Percentiles rank a stretch among this genome's conserved stretches.
Conservation (phyloP, 2,797 vertebrate genomes). For the Girardinus metallicus region DNA sequence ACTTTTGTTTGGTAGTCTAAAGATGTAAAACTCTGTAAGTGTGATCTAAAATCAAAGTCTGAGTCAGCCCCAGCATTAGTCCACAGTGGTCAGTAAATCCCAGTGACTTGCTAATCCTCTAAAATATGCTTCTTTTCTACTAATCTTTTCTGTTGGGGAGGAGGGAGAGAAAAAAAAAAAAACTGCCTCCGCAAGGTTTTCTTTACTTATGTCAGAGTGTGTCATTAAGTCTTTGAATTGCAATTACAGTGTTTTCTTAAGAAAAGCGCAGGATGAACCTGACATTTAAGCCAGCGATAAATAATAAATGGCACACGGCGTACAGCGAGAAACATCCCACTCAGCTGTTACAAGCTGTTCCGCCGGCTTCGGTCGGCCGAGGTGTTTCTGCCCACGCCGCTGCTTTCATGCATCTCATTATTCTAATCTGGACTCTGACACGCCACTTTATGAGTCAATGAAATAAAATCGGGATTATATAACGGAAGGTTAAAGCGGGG, state of each 20-base stretch:
- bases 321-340: slow-evolving; percentile 25
- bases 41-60: slow-evolving; percentile 9
- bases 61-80: slow-evolving; percentile 45
- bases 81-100: slow-evolving; percentile 52
- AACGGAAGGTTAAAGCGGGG: slow-evolving; percentile 5
- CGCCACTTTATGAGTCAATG: slow-evolving; percentile 20
- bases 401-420: slow-evolving; percentile 26
- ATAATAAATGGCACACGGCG: slow-evolving; percentile 10
- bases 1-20: neutral
- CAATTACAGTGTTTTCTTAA: slow-evolving; percentile 20
- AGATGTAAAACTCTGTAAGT: neutral
- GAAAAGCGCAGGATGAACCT: slow-evolving; percentile 15
- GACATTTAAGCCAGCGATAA: slow-evolving; percentile 35
- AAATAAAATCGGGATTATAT: slow-evolving; percentile 15
- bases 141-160: slow-evolving; percentile 60
- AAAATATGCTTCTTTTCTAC: slow-evolving; percentile 67
- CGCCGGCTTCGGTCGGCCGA: slow-evolving; percentile 2
- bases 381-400: slow-evolving; percentile 19
- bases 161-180: slow-evolving; percentile 38
- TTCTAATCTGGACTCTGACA: slow-evolving; percentile 44
- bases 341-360: slow-evolving; percentile 33
- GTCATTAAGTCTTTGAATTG: slow-evolving; percentile 33
- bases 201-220: slow-evolving; percentile 30
- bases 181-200: slow-evolving; percentile 25
- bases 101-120: slow-evolving; percentile 65